Base-by-base conservation (phyloP, 2,888 invertebrate genomes). In the Liodrosophila aerea region DNA sequence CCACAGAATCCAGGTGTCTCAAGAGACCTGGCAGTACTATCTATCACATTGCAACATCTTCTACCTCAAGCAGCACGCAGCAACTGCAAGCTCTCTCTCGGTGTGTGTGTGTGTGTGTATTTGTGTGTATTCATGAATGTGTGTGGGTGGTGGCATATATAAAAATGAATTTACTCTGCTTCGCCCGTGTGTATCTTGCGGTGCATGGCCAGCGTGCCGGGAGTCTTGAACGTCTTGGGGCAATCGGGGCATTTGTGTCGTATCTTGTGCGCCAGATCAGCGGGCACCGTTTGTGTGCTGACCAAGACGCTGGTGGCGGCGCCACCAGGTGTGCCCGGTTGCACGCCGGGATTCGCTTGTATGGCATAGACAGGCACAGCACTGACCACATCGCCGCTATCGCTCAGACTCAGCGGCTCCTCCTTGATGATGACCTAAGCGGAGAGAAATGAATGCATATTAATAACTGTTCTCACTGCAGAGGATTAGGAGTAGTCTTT, bases 211-310 rank as follows among this genome's bases (percentile, higher is more conserved):
- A 89, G 69, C 51, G 89, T 89, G 64, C 88, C 88, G 51, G 88
- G 88, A 33, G 89, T 89, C 67, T 89, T 89, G 63, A 89, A 89
- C 16, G 89, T 89, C 64, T 88, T 89, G 64, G 89, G 88, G 47
- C 89, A 89, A 62, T 89, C 89, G 22, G 89, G 87, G 68, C 89
- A 89, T 78, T 89, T 89, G 68, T 89, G 88, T 8, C 89, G 87
- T 39, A 89, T 83, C 64, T 89, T 89, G 52, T 78, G 85, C 33
- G 82, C 85, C 58, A 78, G 29, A 63, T 84, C 81, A 11, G 85
- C 84, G 22, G 82, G 64, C 52, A 64, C 75, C 4, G 76, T 65
- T 51, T 73, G 72, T 39, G 75, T 70, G 71, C 83, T 82, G 13
- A 82, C 82, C 31, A 82, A 60, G 0, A 82, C 82, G 30, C 83